A percentile compares a stretch with the other conserved stretches of the same genome.
Evolutionary conservation across 2,797 vertebrate species (phyloP).

Genomic region (Ptychobarbus kaznakovi): DNA sequence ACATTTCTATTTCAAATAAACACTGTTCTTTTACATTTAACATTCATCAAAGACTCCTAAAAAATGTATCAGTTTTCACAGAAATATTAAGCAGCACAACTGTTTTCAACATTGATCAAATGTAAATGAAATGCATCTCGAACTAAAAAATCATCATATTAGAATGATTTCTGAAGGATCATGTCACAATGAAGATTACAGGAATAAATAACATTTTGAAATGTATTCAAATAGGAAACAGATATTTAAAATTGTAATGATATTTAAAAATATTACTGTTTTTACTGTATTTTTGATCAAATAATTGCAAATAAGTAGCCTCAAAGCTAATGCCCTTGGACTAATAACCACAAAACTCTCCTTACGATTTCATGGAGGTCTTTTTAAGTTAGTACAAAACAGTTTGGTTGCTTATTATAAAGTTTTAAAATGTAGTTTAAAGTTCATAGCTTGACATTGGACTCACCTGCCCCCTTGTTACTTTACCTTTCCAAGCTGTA

Average conservation of each 20-base stretch:
- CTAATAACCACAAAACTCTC: background rate
- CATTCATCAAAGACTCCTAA: background rate
- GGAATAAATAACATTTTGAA: too few relatives aligned
- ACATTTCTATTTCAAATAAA: background rate
- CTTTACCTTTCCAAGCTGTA: slow-evolving; percentile 31
- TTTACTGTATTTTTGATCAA: background rate
- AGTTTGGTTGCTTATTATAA: background rate
- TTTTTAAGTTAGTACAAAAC: background rate
- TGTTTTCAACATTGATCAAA: background rate
- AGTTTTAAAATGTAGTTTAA: slow-evolving; percentile 7
- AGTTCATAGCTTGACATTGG: slow-evolving; percentile 12
- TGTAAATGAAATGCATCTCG: background rate
- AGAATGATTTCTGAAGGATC: too few relatives aligned
- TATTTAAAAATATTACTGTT: background rate
- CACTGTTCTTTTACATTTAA: background rate
- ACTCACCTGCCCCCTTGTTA: slow-evolving; percentile 67
- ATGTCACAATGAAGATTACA: too few relatives aligned
- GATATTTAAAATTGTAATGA: too few relatives aligned
- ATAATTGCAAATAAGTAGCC: background rate
- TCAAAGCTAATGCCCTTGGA: background rate
- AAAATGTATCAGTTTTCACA: background rate
- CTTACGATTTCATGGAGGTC: background rate
- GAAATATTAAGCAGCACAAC: background rate
- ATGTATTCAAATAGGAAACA: too few relatives aligned
- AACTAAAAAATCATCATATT: background rate